Conservation (phyloP, 1,140 invertebrate genomes). For the Lordiphosa collinella region DNA sequence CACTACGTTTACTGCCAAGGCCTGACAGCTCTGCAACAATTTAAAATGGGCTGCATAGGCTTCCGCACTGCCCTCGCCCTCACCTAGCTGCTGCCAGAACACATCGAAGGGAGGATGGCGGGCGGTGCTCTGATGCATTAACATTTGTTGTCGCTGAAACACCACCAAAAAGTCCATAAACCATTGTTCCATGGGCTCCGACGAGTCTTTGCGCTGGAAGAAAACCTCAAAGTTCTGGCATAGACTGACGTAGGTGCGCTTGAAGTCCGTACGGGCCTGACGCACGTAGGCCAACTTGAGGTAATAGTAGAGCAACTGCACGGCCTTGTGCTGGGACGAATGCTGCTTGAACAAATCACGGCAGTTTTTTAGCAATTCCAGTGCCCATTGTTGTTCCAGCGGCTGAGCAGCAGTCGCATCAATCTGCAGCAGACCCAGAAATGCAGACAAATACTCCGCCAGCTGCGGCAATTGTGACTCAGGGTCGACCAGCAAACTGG, state of each 20-base stretch:
- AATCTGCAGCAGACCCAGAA: slow-evolving; percentile 28
- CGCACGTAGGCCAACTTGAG: slow-evolving; percentile 35
- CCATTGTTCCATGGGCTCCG: slow-evolving; percentile 40
- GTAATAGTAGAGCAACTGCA: slow-evolving; percentile 56
- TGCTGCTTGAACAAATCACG: slow-evolving; percentile 30
- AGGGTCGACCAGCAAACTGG: slow-evolving; percentile 7
- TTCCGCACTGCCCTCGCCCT: slow-evolving; percentile 6
- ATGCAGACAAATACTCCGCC: slow-evolving; percentile 35
- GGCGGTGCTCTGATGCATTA: slow-evolving; percentile 33
- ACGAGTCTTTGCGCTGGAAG: slow-evolving; percentile 23
- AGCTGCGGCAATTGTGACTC: slow-evolving; percentile 5
- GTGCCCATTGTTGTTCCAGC: slow-evolving; percentile 1
- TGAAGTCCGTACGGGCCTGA: slow-evolving; percentile 13
- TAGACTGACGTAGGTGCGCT: slow-evolving; percentile 33
- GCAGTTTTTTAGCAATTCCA: slow-evolving; percentile 41
- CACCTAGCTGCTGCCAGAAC: slow-evolving; percentile 42
- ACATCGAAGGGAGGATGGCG: slow-evolving; percentile 16
- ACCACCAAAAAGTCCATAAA: slow-evolving; percentile 33
- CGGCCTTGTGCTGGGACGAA: not conserved
- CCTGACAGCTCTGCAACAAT: slow-evolving; percentile 27
- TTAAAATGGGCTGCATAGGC: slow-evolving; percentile 40
- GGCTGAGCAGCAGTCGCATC: slow-evolving; percentile 12
- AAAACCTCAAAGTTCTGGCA: slow-evolving; percentile 31
- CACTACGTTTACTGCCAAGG: slow-evolving; percentile 8
- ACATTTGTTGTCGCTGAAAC: slow-evolving; percentile 30